These are phyloP conservation scores for Lepetodrilus schrolli DNA, from an alignment of 2,888 invertebrate species.

Conservation along the genomic window DNA sequence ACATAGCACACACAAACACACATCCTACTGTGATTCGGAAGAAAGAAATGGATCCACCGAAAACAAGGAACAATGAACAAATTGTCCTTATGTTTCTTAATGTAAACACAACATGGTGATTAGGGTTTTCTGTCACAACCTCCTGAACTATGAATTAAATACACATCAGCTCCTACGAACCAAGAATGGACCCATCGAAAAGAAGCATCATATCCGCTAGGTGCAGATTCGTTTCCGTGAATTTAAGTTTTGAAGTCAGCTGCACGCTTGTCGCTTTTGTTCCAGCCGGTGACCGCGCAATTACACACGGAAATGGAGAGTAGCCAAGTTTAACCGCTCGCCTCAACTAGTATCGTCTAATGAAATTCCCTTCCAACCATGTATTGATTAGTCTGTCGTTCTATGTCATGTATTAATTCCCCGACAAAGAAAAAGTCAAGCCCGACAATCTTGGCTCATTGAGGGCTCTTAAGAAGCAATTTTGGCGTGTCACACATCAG, in stretches of 20 bases:
- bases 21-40: too few species aligned
- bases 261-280: background rate
- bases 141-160: too few species aligned
- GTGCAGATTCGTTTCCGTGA: too few species aligned
- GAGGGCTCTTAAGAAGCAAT: constrained; percentile 14
- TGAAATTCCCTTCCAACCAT: constrained; percentile 3
- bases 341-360: background rate
- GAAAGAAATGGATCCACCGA: too few species aligned
- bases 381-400: background rate
- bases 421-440: constrained; percentile 18
- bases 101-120: too few species aligned
- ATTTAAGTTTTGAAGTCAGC: background rate
- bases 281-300: background rate
- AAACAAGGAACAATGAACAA: too few species aligned
- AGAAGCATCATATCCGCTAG: too few species aligned
- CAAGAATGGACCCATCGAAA: too few species aligned
- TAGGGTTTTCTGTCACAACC: too few species aligned
- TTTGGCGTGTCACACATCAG: background rate
- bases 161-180: too few species aligned
- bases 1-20: too few species aligned
- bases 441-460: background rate
- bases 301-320: constrained; percentile 15
- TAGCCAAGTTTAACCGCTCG: background rate
- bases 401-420: constrained; percentile 7
- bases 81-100: too few species aligned